Conservation (phyloP, 2,797 vertebrate species). For the Scyliorhinus canicula region DNA sequence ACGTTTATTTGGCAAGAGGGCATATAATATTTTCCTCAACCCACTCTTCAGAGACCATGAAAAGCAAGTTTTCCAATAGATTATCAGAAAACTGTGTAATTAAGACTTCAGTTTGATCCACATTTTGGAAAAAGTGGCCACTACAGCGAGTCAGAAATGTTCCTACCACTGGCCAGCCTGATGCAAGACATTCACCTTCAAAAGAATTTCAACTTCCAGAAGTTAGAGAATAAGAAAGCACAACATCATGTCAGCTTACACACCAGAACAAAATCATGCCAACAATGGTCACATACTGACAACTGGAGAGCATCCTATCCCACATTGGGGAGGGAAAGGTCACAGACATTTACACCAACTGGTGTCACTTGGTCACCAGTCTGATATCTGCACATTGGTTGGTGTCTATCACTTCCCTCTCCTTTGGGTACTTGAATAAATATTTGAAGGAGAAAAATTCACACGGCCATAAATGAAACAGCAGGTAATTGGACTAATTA, state of each 20-base stretch:
- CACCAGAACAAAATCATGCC: not conserved
- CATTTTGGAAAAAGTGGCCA: not conserved
- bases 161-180: no score
- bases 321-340: not conserved
- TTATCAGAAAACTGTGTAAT: not conserved
- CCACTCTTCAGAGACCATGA: no score
- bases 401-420: not conserved
- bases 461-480: not conserved
- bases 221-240: not conserved
- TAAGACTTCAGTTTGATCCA: not conserved
- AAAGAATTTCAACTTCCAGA: not conserved
- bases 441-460: not conserved
- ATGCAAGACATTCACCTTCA: not conserved
- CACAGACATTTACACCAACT: not conserved
- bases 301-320: not conserved
- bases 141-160: no score
- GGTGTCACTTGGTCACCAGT: not conserved
- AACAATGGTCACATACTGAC: not conserved
- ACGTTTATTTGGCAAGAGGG: no score
- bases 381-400: not conserved
- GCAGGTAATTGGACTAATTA: not conserved
- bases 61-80: not conserved
- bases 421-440: not conserved
- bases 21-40: no score
- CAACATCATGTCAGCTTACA: not conserved